These are phyloP conservation scores for Pherbina coryleti DNA, from an alignment of 2,888 invertebrate species.

Conservation along the genomic window DNA sequence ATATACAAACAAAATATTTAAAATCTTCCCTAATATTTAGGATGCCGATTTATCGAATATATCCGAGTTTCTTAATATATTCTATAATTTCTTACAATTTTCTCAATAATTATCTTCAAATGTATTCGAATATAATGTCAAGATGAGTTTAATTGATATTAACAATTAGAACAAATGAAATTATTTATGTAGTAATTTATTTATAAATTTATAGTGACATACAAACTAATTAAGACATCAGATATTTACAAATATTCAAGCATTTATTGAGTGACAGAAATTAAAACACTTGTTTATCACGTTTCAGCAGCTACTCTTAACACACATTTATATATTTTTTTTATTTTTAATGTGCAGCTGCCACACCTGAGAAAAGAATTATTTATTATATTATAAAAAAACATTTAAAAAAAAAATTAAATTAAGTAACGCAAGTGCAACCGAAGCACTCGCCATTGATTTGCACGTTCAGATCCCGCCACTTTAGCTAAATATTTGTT, in stretches of 20 bases:
- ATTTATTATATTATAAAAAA: not conserved
- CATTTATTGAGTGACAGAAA: not conserved
- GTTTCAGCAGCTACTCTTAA: not conserved
- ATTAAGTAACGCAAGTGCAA: not conserved
- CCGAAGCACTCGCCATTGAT: not conserved
- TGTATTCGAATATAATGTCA: too few species aligned
- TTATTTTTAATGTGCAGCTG: not conserved
- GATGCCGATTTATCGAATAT: too few species aligned
- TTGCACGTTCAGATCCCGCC: not conserved
- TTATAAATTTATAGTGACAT: too few species aligned
- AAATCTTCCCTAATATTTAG: too few species aligned
- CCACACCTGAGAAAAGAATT: constrained; percentile 17
- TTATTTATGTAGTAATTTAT: too few species aligned
- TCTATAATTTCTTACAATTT: too few species aligned
- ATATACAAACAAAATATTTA: too few species aligned
- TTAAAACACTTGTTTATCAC: constrained; percentile 19
- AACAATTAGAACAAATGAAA: too few species aligned
- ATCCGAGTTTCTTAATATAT: too few species aligned
- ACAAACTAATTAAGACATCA: too few species aligned
- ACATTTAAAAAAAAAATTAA: not conserved
- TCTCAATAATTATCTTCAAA: too few species aligned
- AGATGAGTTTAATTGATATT: too few species aligned
- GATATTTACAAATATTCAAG: not conserved
- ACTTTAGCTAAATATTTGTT: not conserved
- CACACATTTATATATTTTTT: not conserved